A percentile compares a stretch with the other conserved stretches of the same genome.
These are phyloP conservation scores for Platycheirus albimanus DNA, from an alignment of 2,888 invertebrate species.

Conservation along the genomic window DNA sequence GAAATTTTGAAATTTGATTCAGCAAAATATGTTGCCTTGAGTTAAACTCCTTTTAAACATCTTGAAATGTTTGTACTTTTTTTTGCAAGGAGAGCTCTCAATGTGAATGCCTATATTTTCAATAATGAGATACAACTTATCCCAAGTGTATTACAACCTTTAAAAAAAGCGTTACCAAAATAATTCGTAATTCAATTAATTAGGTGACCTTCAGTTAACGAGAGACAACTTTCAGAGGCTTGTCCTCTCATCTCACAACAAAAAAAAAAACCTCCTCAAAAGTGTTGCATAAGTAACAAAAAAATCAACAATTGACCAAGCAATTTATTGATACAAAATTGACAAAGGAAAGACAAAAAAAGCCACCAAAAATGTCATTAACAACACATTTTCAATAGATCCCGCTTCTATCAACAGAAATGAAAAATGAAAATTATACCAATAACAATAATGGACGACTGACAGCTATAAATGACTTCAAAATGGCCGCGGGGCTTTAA, in stretches of 20 bases:
- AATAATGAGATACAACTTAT: slow-evolving; percentile 39
- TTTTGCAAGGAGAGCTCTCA: too few relatives aligned
- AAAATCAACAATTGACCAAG: slow-evolving; percentile 22
- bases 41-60: too few relatives aligned
- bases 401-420: slow-evolving; percentile 9
- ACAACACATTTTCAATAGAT: slow-evolving; percentile 43
- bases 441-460: slow-evolving; percentile 17
- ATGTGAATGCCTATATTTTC: slow-evolving; percentile 39
- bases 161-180: too few relatives aligned
- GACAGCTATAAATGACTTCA: slow-evolving; percentile 43
- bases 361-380: slow-evolving; percentile 44
- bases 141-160: too few relatives aligned
- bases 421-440: slow-evolving; percentile 6
- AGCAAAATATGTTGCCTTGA: too few relatives aligned
- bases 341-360: slow-evolving; percentile 26
- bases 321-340: slow-evolving; percentile 27
- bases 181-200: slow-evolving; percentile 64
- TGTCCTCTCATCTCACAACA: slow-evolving; percentile 8
- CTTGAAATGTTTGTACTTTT: too few relatives aligned
- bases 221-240: slow-evolving; percentile 41
- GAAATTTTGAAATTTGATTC: too few relatives aligned
- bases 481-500: slow-evolving; percentile 32
- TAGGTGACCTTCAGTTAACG: slow-evolving; percentile 56
- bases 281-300: slow-evolving; percentile 55
- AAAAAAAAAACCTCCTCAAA: slow-evolving; percentile 30